These are phyloP conservation scores for Nycticryphes semicollaris DNA, from an alignment of 2,113 vertebrate species.

Conservation along the genomic window DNA sequence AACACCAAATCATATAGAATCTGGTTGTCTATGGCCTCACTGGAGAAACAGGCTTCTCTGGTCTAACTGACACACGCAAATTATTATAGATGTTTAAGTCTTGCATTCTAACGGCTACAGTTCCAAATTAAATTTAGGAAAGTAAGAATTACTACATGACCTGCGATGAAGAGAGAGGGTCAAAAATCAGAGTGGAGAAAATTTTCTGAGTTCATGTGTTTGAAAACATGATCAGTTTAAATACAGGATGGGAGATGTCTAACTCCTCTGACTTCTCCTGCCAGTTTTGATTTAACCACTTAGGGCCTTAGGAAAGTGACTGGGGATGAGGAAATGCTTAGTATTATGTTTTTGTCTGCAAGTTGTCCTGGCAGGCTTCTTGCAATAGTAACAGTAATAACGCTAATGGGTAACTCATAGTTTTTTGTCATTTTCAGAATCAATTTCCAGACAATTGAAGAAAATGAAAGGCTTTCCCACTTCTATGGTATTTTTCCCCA, in stretches of 20 bases:
- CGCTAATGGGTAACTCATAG: neutral
- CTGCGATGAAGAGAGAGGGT: neutral
- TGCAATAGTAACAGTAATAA: neutral
- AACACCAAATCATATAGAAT: neutral
- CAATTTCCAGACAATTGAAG: neutral
- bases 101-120: neutral
- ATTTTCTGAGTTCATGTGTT: neutral
- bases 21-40: neutral
- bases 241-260: neutral
- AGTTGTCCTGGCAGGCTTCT: neutral
- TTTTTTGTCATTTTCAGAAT: neutral
- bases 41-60: neutral
- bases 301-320: neutral
- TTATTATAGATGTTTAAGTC: accelerated
- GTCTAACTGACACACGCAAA: neutral
- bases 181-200: neutral
- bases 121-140: neutral
- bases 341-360: neutral
- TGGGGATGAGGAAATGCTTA: neutral
- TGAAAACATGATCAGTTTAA: neutral
- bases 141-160: neutral
- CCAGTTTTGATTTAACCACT: neutral
- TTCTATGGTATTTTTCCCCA: neutral
- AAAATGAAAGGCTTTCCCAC: neutral
- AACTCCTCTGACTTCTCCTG: neutral